These are phyloP conservation scores for Zygothrica quintamaculata DNA, from an alignment of 2,888 invertebrate species.

Conservation along the genomic window DNA sequence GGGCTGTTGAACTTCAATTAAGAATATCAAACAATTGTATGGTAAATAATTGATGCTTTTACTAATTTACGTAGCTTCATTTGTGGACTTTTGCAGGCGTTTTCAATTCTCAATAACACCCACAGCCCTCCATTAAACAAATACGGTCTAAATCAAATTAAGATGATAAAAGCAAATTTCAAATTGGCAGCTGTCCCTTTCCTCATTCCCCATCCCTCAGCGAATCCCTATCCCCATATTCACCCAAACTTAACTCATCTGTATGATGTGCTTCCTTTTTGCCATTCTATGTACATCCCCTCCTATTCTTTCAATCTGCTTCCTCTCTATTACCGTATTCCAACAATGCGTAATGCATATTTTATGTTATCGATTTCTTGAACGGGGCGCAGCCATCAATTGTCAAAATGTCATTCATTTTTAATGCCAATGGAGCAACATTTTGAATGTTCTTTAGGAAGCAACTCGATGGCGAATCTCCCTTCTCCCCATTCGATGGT, in stretches of 20 bases:
- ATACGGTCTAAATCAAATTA: conserved; percentile 73
- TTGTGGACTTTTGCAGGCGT: conserved; percentile 30
- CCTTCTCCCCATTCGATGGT: neutral
- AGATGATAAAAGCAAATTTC: conserved; percentile 80
- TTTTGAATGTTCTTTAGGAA: conserved; percentile 45
- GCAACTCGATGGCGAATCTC: conserved; percentile 24
- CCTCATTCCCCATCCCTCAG: neutral
- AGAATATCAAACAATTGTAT: conserved; percentile 44
- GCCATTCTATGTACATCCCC: no score
- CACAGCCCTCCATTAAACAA: conserved; percentile 40
- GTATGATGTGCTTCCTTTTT: neutral
- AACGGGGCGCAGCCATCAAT: conserved; percentile 65
- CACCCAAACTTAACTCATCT: neutral
- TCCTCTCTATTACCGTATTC: conserved; percentile 14
- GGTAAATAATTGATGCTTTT: conserved; percentile 69
- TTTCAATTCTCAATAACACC: conserved; percentile 8
- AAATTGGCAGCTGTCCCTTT: conserved; percentile 61
- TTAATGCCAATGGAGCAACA: conserved; percentile 51
- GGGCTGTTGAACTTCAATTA: conserved; percentile 53
- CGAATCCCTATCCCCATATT: neutral
- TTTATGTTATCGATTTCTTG: conserved; percentile 75
- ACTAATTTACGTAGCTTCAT: conserved; percentile 54
- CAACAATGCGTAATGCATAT: conserved; percentile 67
- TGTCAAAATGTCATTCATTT: conserved; percentile 78
- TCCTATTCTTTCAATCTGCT: conserved; percentile 25